Base-by-base conservation (phyloP, 2,113 vertebrate species). In the Neotragus pygmaeus region DNA sequence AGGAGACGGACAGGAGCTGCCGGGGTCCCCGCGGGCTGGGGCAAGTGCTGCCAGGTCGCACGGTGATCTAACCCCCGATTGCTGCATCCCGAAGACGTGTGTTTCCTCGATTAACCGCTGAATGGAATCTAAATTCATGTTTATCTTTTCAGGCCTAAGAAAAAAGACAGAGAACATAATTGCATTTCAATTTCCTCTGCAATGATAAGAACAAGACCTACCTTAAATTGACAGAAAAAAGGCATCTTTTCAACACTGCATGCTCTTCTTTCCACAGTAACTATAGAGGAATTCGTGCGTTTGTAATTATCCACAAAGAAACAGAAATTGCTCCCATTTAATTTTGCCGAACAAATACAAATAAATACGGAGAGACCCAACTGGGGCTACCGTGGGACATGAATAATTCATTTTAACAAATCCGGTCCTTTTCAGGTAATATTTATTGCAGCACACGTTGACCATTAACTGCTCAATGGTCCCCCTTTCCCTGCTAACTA, bases 81-180 rank as follows among this genome's bases (percentile, higher is more conserved):
- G 45, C 21, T 97, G 95, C 25, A 47, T 97, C 75, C 58, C 96
- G 43, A 97, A 97, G 87, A 51, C 1, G 4, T 97, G 80, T 0
- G 13, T 91, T 53, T 98, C 97, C 94, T 99, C 98, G 60, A 96
- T 96, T 83, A 96, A 39, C 45, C 85, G 97, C 70, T 98, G 97
- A 90, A 97, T 6, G 1, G 94, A 97, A 33, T 92, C 92, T 55
- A 98, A 94, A 96, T 98, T 97, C 51, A 93, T 97, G 5, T 33
- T 97, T 95, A 49, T 80, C 62, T 90, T 66, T 75, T 96, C 33
- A 60, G 53, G 47, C 95, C 98, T 98, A 87, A 62, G 93, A 97
- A 96, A 97, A 96, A 86, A 97, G 28, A 96, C 5, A 96, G 83
- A 94, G 28, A 95, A 78, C 5, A 78, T 16, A 70, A 88, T 53